A percentile compares a stretch with the other conserved stretches of the same genome.
These are phyloP conservation scores for Plusia festucae DNA, from an alignment of 2,888 invertebrate genomes.

Conservation along the genomic window DNA sequence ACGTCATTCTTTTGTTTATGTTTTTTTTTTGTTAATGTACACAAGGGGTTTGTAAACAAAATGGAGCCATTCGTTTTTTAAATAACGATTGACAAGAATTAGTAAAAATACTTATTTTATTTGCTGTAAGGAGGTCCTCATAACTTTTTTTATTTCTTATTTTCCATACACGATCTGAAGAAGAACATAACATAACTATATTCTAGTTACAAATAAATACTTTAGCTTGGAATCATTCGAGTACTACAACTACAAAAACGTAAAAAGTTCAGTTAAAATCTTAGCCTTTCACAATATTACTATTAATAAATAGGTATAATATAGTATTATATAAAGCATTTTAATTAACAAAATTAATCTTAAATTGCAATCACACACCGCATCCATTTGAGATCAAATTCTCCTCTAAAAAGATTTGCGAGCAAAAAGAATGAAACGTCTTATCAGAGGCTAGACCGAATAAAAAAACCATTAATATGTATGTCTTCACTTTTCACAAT, in stretches of 20 bases:
- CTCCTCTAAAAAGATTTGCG: not conserved
- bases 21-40: conserved; percentile 10
- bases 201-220: no score
- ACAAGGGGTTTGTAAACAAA: not conserved
- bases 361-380: not conserved
- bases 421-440: conserved; percentile 19
- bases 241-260: not conserved
- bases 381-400: not conserved
- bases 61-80: no score
- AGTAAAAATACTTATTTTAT: no score
- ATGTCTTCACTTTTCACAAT: conserved; percentile 19
- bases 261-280: not conserved
- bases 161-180: no score
- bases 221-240: no score
- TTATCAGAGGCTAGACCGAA: not conserved
- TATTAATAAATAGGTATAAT: conserved; percentile 1
- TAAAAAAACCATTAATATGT: conserved; percentile 27
- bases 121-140: no score
- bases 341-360: conserved; percentile 3
- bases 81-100: no score
- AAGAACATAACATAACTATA: no score
- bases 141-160: no score
- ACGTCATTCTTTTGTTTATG: conserved; percentile 35
- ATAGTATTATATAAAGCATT: not conserved
- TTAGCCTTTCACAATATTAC: conserved; percentile 4